Evolutionary conservation across 2,888 invertebrate genomes (phyloP), one percentile per base, ranked within the genome.

Genomic region (Spodoptera exigua): DNA sequence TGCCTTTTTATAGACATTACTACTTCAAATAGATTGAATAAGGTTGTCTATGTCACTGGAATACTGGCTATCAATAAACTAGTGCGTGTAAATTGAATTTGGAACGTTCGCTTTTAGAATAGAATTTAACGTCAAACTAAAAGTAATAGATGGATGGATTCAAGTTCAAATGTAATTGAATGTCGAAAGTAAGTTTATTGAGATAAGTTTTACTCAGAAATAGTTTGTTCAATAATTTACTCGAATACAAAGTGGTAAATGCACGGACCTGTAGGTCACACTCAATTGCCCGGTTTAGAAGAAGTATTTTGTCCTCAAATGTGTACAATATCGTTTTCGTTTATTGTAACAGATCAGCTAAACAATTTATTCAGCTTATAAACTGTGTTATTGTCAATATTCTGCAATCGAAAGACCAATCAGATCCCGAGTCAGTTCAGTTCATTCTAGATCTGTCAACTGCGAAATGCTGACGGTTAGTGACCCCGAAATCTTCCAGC

Each of bases 381-480:
- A 9, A 47, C 13, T 45, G 10, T 18, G 45, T 18, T 40, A 56
- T 68, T 43, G 51, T 36, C 46, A 61, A 61, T 58, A 55, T 58
- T 54, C 47, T 36, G 16, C 35, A 36, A 48, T 45, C 32, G 54
- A 27, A 36, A 32, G 49, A 61, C 43, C 35, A 58, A 44, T 68
- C 54, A 53, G 55, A 72, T 58, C 40, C 39, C 21, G 51, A 59
- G 35, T 43, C 21, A 9, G 54, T 57, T 45, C 60, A 51, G 69
- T 73, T 60, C 40, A 65, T 51, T 65, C 58, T 57, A 61, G 55
- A 57, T 69, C 58, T 71, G 69, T 60, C 72, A 76, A 64, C 72
- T 45, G 44, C 39, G 48, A 61, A 58, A 66, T 53, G 36, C 41
- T 12, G 57, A 12, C 57, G 72, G 72, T 74, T 64, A 70, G 59